These are phyloP conservation scores for Sisyra nigra DNA, from an alignment of 2,888 invertebrate species.

Conservation along the genomic window DNA sequence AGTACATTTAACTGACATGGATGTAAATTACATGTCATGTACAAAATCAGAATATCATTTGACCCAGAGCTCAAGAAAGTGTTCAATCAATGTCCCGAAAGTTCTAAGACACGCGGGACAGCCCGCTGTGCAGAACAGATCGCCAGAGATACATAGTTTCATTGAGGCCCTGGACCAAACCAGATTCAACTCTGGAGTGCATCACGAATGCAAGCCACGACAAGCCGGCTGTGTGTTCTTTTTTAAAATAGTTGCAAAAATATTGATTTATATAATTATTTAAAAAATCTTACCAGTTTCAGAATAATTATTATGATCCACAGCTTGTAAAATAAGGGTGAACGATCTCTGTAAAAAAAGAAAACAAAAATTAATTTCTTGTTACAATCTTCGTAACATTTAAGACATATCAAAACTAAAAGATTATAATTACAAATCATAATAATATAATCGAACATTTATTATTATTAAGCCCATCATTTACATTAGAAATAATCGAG, in stretches of 20 bases:
- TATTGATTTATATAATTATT: too few relatives aligned
- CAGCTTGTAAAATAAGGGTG: slow-evolving; percentile 80
- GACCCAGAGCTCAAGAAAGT: slow-evolving; percentile 4
- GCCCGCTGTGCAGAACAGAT: slow-evolving; percentile 2
- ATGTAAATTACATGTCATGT: slow-evolving; percentile 2
- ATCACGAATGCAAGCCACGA: too few relatives aligned
- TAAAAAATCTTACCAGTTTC: slow-evolving; percentile 42
- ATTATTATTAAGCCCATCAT: too few relatives aligned
- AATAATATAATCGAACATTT: too few relatives aligned
- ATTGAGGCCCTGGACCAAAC: too few relatives aligned
- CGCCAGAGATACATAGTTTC: not conserved
- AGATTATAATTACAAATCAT: too few relatives aligned
- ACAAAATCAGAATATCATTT: not conserved
- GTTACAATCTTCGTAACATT: too few relatives aligned
- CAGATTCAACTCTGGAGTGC: too few relatives aligned
- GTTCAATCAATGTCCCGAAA: slow-evolving; percentile 5
- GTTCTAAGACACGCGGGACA: not conserved
- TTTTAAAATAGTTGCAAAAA: too few relatives aligned
- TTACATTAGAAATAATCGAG: too few relatives aligned
- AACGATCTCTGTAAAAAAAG: slow-evolving; percentile 68
- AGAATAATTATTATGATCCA: slow-evolving; percentile 66
- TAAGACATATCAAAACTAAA: too few relatives aligned
- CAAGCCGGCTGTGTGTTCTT: too few relatives aligned
- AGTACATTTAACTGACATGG: not conserved
- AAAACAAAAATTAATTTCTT: slow-evolving; percentile 1